phyloP scores from a whole-genome alignment of 2,888 invertebrate species.

The Laothoe populi region DNA sequence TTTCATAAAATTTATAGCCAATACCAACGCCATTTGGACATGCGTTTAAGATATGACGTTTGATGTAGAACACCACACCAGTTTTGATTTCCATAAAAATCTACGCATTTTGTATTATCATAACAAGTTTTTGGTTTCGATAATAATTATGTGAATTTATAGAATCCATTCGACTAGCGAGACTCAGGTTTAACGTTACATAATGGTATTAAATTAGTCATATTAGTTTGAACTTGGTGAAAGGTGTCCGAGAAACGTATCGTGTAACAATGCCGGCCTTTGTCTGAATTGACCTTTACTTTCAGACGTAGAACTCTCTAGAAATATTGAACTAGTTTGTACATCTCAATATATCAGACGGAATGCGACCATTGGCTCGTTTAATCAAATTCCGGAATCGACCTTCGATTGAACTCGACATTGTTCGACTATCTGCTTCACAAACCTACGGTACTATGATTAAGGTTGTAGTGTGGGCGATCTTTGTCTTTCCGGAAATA shows the following conservation, averaged over 20 bases:
- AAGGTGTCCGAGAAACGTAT: slow-evolving; percentile 6
- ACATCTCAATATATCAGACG: slow-evolving; percentile 1
- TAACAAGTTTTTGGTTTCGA: slow-evolving; percentile 9
- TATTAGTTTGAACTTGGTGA: slow-evolving; percentile 20
- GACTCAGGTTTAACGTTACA: background rate
- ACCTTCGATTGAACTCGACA: background rate
- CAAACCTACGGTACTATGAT: background rate
- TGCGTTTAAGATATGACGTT: background rate
- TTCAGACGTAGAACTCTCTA: slow-evolving; percentile 10
- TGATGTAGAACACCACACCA: slow-evolving; percentile 2
- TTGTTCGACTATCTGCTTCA: background rate
- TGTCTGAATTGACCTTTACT: slow-evolving; percentile 8
- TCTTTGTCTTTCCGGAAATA: too few relatives aligned
- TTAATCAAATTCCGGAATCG: background rate
- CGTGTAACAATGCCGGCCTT: slow-evolving; percentile 16
- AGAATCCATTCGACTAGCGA: background rate
- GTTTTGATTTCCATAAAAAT: slow-evolving; percentile 16
- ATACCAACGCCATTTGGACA: background rate
- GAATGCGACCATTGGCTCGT: background rate
- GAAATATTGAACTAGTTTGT: slow-evolving; percentile 8
- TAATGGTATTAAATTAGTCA: background rate
- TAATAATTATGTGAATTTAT: slow-evolving; percentile 6
- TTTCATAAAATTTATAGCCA: slow-evolving; percentile 9
- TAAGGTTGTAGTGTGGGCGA: background rate
- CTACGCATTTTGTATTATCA: slow-evolving; percentile 6